Percentiles rank a stretch among this genome's conserved stretches.
phyloP scores from a whole-genome alignment of 2,797 vertebrate species.

The Antennarius maculatus region DNA sequence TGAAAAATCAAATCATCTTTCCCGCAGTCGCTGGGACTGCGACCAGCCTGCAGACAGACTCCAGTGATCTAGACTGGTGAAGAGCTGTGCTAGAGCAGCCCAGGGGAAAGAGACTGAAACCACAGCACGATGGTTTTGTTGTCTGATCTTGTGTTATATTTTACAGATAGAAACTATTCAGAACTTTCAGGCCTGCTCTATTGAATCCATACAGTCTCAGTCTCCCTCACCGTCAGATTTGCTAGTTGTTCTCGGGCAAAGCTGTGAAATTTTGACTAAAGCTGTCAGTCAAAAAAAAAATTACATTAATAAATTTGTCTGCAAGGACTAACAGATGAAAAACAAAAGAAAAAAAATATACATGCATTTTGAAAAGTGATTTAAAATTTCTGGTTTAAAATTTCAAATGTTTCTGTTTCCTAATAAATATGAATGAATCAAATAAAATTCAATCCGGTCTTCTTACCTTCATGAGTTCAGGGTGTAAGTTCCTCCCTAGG shows the following conservation, averaged over 20 bases:
- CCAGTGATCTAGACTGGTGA: conserved; percentile 9
- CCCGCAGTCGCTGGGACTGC: conserved; percentile 5
- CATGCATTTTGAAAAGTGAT: background rate
- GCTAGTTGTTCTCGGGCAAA: too few relatives aligned
- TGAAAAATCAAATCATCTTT: conserved; percentile 38
- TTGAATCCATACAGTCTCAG: too few relatives aligned
- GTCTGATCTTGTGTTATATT: conserved; percentile 15
- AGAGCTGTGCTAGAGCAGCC: conserved; percentile 31
- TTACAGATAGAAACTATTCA: too few relatives aligned
- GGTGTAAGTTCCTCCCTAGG: conserved; percentile 92
- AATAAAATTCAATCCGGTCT: background rate
- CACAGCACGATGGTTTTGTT: conserved; percentile 59
- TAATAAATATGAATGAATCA: background rate
- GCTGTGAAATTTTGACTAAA: too few relatives aligned
- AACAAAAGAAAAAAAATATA: background rate
- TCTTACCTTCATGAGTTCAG: conserved; percentile 94
- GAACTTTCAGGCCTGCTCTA: too few relatives aligned
- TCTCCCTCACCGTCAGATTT: too few relatives aligned
- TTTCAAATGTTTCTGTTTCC: background rate
- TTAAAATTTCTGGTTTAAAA: too few relatives aligned
- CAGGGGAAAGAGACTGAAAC: conserved; percentile 39
- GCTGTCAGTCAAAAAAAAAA: too few relatives aligned
- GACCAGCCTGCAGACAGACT: conserved; percentile 52
- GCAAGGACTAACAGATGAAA: background rate
- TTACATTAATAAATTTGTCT: too few relatives aligned